Conservation (phyloP, 2,888 invertebrate species). For the Orthosia cruda region DNA sequence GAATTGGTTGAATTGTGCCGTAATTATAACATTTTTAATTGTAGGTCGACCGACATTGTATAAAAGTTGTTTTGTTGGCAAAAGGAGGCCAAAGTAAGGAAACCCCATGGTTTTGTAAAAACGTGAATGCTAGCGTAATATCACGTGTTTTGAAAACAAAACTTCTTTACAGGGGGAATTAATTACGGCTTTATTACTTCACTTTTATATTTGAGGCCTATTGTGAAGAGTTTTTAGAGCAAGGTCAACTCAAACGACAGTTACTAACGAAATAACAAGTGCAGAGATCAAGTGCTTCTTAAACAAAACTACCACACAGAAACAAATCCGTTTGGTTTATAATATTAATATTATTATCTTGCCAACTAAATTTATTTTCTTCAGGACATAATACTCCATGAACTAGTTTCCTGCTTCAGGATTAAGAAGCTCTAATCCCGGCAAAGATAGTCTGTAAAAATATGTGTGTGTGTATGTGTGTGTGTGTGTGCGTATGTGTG, state of each 20-base stretch:
- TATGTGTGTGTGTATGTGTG: too few relatives aligned
- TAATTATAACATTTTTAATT: constrained; percentile 4
- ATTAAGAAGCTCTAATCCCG: too few relatives aligned
- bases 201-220: neutral
- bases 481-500: too few relatives aligned
- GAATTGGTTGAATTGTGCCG: neutral
- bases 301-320: too few relatives aligned
- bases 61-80: neutral
- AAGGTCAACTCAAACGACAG: neutral
- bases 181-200: constrained; percentile 20
- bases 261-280: neutral
- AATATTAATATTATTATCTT: too few relatives aligned
- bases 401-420: too few relatives aligned
- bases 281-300: too few relatives aligned
- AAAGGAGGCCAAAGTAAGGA: constrained; percentile 18
- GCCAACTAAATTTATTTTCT: too few relatives aligned
- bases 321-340: too few relatives aligned
- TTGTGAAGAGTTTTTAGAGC: neutral
- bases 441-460: too few relatives aligned
- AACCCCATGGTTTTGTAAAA: constrained; percentile 19
- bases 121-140: constrained; percentile 23
- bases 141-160: constrained; percentile 34
- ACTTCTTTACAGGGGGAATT: constrained; percentile 10
- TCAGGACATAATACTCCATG: too few relatives aligned
- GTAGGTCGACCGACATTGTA: constrained; percentile 1